These are phyloP conservation scores for Chloropsis hardwickii DNA, from an alignment of 2,113 vertebrate genomes.

Conservation along the genomic window DNA sequence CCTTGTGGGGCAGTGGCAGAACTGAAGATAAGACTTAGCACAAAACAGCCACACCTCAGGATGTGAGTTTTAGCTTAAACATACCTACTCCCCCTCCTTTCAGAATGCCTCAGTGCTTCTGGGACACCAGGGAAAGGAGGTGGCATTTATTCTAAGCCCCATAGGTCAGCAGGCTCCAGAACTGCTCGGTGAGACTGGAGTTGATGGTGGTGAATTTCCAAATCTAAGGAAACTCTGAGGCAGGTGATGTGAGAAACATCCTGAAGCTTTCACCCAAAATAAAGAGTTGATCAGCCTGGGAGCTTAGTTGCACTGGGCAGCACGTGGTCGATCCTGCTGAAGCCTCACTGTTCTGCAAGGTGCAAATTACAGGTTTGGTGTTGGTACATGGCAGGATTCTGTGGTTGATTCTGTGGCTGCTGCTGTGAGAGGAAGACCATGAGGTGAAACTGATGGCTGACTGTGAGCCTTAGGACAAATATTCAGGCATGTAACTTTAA, in stretches of 20 bases:
- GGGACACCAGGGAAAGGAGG: background rate
- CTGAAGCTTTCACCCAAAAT: background rate
- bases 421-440: background rate
- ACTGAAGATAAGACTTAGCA: background rate
- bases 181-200: background rate
- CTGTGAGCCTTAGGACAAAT: background rate
- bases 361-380: background rate
- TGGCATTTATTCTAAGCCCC: background rate
- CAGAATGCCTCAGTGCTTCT: background rate
- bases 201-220: background rate
- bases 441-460: background rate
- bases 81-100: background rate
- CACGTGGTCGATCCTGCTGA: background rate
- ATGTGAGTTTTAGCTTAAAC: background rate
- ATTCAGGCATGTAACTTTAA: background rate
- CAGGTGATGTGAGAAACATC: background rate
- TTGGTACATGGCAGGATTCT: background rate
- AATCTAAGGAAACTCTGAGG: background rate
- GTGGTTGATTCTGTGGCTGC: background rate
- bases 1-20: background rate
- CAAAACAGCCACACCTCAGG: background rate
- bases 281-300: background rate
- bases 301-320: background rate
- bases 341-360: background rate
- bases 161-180: background rate